Evolutionary conservation across 2,888 invertebrate species (phyloP).

Genomic region (Dimorphilus gyrociliatus): DNA sequence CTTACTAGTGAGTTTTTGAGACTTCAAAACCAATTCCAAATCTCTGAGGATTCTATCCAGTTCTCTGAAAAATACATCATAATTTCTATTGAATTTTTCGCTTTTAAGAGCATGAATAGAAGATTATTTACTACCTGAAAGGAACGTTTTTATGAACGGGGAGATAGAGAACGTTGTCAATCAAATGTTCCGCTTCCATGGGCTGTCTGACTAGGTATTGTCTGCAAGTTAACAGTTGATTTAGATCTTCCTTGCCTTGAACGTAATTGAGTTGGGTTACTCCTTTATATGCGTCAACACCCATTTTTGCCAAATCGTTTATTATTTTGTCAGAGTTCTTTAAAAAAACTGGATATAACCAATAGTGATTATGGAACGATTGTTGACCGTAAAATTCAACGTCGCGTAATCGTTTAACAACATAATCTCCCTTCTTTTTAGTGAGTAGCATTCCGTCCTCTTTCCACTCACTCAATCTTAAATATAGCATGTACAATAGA

Average conservation of each 20-base stretch:
- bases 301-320: constrained; percentile 20
- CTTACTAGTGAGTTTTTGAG: no score
- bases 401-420: constrained; percentile 20
- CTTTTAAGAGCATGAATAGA: no score
- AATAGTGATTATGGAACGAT: constrained; percentile 28
- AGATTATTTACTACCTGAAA: no score
- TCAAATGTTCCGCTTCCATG: constrained; percentile 31
- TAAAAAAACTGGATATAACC: constrained; percentile 37
- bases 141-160: constrained; percentile 35
- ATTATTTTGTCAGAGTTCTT: constrained; percentile 28
- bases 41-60: no score
- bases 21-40: no score
- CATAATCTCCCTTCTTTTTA: constrained; percentile 28
- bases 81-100: no score
- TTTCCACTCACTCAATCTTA: constrained; percentile 17
- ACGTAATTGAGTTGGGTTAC: constrained; percentile 35
- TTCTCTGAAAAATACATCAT: no score
- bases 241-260: constrained; percentile 10
- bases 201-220: constrained; percentile 15
- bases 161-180: constrained; percentile 35
- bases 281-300: constrained; percentile 35
- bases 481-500: constrained; percentile 22
- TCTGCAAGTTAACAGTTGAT: constrained; percentile 2
- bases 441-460: constrained; percentile 14
- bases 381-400: constrained; percentile 24